Percentiles rank a stretch among this genome's conserved stretches.
Evolutionary conservation across 2,888 invertebrate species (phyloP).

Genomic region (Cerastis rubricosa): DNA sequence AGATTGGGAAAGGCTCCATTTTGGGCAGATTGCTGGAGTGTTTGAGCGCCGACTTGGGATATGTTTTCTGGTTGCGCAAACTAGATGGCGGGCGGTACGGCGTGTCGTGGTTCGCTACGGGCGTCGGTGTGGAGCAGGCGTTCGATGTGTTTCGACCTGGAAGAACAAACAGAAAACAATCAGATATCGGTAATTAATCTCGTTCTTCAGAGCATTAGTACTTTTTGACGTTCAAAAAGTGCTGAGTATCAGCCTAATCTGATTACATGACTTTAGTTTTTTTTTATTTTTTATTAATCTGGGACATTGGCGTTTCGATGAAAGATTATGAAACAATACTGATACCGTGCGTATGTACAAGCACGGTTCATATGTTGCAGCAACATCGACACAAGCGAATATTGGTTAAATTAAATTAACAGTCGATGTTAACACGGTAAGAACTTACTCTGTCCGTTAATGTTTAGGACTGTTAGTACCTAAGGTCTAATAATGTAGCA

Average conservation of each 20-base stretch:
- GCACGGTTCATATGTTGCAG: background rate
- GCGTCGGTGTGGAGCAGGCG: constrained; percentile 84
- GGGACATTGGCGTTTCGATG: background rate
- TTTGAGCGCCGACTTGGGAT: constrained; percentile 87
- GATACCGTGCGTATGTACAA: background rate
- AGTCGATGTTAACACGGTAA: background rate
- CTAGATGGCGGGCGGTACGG: constrained; percentile 89
- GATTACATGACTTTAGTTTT: no score
- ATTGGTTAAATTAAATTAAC: constrained; percentile 4
- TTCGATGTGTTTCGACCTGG: constrained; percentile 89
- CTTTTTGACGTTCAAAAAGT: no score
- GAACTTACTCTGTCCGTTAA: background rate
- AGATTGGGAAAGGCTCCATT: constrained; percentile 88
- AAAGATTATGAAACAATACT: background rate
- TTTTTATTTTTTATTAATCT: no score
- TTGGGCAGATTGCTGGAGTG: constrained; percentile 82
- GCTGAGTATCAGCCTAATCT: no score
- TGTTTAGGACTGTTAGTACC: background rate
- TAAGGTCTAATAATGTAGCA: background rate
- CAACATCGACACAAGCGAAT: background rate
- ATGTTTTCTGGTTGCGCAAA: constrained; percentile 86
- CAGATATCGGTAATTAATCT: background rate
- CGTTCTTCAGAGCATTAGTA: background rate
- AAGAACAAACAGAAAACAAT: constrained; percentile 56
- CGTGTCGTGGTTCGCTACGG: constrained; percentile 87